Evolutionary conservation across 2,113 vertebrate species (phyloP).

Genomic region (Toxostoma redivivum): DNA sequence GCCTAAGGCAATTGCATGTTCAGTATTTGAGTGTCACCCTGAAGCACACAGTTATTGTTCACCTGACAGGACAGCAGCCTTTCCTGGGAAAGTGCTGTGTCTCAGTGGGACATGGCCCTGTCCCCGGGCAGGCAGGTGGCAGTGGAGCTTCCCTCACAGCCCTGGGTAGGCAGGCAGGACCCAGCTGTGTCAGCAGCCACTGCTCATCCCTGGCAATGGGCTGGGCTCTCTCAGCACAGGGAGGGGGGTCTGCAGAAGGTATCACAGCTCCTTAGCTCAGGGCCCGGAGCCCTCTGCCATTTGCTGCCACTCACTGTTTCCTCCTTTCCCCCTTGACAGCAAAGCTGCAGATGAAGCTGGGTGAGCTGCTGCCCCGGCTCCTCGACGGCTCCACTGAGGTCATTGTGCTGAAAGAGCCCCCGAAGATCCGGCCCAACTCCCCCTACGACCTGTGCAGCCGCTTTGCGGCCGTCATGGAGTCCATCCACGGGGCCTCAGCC

Average conservation of each 20-base stretch:
- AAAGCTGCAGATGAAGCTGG: constrained; percentile 84
- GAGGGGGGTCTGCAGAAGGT: background rate
- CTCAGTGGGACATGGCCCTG: accelerated
- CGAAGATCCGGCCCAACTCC: constrained; percentile 87
- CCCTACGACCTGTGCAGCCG: constrained; percentile 93
- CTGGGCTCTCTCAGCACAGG: background rate
- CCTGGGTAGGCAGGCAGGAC: background rate
- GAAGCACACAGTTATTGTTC: background rate
- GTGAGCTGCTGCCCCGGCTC: constrained; percentile 90
- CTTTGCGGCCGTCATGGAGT: constrained; percentile 93
- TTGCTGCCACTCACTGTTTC: background rate
- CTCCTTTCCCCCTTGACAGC: constrained; percentile 67
- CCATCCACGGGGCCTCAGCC: constrained; percentile 82
- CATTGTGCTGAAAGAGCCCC: constrained; percentile 89
- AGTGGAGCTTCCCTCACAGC: background rate
- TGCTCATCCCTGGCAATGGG: background rate
- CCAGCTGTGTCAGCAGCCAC: background rate
- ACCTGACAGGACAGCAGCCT: background rate
- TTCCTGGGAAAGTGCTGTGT: accelerated
- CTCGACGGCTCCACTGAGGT: constrained; percentile 87
- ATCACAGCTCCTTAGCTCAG: background rate
- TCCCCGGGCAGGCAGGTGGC: background rate
- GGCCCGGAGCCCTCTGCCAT: background rate
- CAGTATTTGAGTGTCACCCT: background rate
- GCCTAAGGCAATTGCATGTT: background rate